Conservation (phyloP, 2,888 invertebrate species). For the Leptinotarsa juncta region DNA sequence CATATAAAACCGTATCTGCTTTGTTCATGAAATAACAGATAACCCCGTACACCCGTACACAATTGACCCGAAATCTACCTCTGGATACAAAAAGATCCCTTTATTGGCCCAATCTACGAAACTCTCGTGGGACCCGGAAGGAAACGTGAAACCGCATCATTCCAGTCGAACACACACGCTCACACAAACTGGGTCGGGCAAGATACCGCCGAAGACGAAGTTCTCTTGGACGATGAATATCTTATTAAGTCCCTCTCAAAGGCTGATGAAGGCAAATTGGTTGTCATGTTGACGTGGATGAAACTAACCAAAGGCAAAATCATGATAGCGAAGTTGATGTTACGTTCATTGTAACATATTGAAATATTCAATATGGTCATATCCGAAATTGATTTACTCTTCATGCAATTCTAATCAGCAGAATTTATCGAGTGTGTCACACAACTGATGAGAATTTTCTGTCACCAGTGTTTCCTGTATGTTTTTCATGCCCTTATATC, state of each 20-base stretch:
- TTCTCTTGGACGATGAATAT: neutral
- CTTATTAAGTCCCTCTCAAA: neutral
- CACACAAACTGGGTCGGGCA: constrained; percentile 5
- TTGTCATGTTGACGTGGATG: neutral
- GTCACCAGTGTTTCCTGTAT: no score
- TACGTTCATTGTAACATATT: no score
- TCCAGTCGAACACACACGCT: neutral
- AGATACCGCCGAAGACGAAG: constrained; percentile 1
- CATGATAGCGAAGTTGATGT: neutral
- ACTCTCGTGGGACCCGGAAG: neutral
- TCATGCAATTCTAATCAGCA: no score
- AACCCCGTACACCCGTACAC: neutral
- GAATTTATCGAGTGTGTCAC: no score
- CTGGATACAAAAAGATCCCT: neutral
- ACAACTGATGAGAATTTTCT: no score
- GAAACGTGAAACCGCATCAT: constrained; percentile 6
- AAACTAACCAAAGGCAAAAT: neutral
- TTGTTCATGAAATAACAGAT: neutral
- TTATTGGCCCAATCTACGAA: neutral
- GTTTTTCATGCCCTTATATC: no score
- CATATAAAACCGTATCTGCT: neutral
- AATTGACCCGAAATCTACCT: constrained; percentile 2
- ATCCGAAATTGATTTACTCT: no score
- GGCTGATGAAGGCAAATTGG: constrained; percentile 2
- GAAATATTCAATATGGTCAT: no score